These are phyloP conservation scores for Cataglyphis cursor DNA, from an alignment of 2,888 invertebrate species.

Conservation along the genomic window DNA sequence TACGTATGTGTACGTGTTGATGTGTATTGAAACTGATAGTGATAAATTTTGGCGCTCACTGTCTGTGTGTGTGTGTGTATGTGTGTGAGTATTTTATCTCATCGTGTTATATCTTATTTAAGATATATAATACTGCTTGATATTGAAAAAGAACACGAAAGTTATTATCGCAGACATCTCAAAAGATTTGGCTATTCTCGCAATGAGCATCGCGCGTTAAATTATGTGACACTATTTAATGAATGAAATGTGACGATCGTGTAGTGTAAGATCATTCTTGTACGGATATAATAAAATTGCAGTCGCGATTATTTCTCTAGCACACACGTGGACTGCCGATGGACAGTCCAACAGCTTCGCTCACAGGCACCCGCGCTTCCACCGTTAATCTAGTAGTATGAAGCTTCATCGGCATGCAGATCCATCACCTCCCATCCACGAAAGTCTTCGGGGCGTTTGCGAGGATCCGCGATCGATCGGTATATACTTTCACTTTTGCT, in stretches of 20 bases:
- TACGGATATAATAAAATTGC: slow-evolving; percentile 6
- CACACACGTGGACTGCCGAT: neutral
- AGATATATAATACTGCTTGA: slow-evolving; percentile 9
- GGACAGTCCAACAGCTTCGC: neutral
- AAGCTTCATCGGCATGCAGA: slow-evolving; percentile 50
- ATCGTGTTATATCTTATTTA: neutral
- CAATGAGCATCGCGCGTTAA: neutral
- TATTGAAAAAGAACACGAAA: slow-evolving; percentile 12
- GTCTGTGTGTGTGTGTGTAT: too few species aligned
- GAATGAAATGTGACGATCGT: neutral
- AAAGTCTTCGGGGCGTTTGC: slow-evolving; percentile 55
- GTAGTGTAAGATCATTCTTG: neutral
- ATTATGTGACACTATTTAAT: neutral
- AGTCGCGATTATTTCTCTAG: slow-evolving; percentile 17
- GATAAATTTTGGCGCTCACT: neutral
- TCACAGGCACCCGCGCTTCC: slow-evolving; percentile 25
- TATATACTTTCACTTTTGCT: slow-evolving; percentile 23
- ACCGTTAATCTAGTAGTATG: slow-evolving; percentile 24
- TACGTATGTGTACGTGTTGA: neutral
- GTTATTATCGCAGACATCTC: neutral
- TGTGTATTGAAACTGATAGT: neutral
- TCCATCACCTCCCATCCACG: slow-evolving; percentile 66
- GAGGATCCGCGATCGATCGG: slow-evolving; percentile 57
- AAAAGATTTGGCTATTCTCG: neutral
- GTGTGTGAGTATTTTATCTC: neutral